Conservation (phyloP, 2,797 vertebrate species). For the Karalla daura region DNA sequence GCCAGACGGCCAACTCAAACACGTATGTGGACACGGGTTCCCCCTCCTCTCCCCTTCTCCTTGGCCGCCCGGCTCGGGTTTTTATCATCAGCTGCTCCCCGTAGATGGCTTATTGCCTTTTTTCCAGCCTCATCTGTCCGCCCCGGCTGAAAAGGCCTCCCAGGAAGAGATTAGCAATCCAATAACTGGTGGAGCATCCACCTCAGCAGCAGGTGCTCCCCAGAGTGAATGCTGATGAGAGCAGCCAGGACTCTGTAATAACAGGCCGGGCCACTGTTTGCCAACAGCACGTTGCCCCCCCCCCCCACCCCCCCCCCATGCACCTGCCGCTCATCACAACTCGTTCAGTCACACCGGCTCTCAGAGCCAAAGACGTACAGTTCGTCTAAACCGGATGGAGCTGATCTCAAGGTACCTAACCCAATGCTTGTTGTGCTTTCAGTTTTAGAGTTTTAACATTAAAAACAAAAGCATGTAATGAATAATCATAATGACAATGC, state of each 20-base stretch:
- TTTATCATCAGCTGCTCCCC: conserved; percentile 73
- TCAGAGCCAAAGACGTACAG: too few species aligned
- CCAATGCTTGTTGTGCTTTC: too few species aligned
- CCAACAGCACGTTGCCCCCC: conserved; percentile 28
- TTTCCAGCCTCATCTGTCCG: conserved; percentile 69
- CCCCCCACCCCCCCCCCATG: too few species aligned
- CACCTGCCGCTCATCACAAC: conserved; percentile 12
- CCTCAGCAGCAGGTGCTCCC: conserved; percentile 73
- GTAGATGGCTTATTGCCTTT: conserved; percentile 77
- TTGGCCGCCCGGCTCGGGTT: conserved; percentile 58
- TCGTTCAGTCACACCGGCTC: conserved; percentile 12
- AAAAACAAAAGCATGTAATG: too few species aligned
- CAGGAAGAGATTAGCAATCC: conserved; percentile 82
- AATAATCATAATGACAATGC: too few species aligned
- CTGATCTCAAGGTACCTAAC: too few species aligned
- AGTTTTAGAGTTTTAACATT: too few species aligned
- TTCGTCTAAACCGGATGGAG: too few species aligned
- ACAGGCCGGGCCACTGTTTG: conserved; percentile 49
- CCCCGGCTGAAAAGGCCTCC: conserved; percentile 75
- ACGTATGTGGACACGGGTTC: conserved; percentile 29
- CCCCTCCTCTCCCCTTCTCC: conserved; percentile 4
- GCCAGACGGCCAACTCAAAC: conserved; percentile 24
- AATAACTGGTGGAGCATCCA: conserved; percentile 75
- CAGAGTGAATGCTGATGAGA: conserved; percentile 78
- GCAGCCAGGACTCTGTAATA: conserved; percentile 58